Percentiles rank a stretch among this genome's conserved stretches.
These are phyloP conservation scores for Eublepharis macularius DNA, from an alignment of 2,113 vertebrate genomes.

Conservation along the genomic window DNA sequence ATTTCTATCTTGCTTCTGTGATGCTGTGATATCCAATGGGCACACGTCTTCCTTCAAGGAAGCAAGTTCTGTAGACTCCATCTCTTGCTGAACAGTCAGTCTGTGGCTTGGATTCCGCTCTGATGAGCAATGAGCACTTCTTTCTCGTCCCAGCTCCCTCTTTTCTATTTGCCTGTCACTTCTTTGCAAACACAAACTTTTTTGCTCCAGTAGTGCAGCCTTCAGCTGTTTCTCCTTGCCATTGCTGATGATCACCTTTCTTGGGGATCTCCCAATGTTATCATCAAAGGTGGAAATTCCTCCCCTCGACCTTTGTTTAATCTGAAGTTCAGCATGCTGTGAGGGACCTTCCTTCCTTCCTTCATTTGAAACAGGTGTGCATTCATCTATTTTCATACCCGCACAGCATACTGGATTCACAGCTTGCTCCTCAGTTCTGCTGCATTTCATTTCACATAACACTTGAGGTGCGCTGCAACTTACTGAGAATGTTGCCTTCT, in stretches of 20 bases:
- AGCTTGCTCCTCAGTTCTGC: constrained; percentile 25
- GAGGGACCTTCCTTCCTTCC: not conserved
- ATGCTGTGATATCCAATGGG: constrained; percentile 23
- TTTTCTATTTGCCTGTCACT: not conserved
- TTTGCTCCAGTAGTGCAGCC: not conserved
- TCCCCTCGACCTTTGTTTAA: not conserved
- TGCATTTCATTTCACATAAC: constrained; percentile 53
- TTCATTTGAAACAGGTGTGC: not conserved
- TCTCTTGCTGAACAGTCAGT: not conserved
- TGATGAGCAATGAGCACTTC: not conserved
- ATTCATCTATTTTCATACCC: not conserved
- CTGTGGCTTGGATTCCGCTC: not conserved
- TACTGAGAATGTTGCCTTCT: not conserved
- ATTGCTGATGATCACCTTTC: not conserved
- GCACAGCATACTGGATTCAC: not conserved
- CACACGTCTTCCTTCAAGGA: not conserved
- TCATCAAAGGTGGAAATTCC: not conserved
- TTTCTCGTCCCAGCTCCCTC: not conserved
- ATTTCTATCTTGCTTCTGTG: constrained; percentile 31
- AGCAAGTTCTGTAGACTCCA: accelerated
- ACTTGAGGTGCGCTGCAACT: constrained; percentile 2
- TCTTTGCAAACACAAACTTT: accelerated
- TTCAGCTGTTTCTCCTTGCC: not conserved
- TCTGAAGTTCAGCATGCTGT: not conserved
- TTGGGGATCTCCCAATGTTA: accelerated